Percentiles rank a stretch among this genome's conserved stretches.
Conservation (phyloP, 2,888 invertebrate species). For the Tetranychus truncatus region DNA sequence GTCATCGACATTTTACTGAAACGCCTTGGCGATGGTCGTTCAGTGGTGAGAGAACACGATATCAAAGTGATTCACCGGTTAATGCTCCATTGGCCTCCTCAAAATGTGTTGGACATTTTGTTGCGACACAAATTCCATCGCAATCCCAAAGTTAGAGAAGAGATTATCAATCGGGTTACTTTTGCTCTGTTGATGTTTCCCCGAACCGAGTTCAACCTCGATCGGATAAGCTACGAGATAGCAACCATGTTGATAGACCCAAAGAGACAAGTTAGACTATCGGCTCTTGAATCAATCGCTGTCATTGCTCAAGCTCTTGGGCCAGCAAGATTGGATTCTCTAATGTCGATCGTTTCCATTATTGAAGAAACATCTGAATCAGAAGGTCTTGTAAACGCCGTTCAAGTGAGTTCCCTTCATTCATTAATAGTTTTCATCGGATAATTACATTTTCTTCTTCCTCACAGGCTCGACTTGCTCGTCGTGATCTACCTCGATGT, state of each 20-base stretch:
- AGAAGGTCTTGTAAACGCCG: conserved; percentile 33
- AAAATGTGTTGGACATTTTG: conserved; percentile 39
- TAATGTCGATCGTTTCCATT: conserved; percentile 38
- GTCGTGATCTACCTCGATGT: conserved; percentile 52
- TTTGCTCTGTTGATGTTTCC: conserved; percentile 58
- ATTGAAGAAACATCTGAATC: conserved; percentile 34
- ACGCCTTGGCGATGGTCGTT: conserved; percentile 37
- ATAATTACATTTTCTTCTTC: conserved; percentile 40
- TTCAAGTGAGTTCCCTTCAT: not conserved
- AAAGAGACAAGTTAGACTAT: conserved; percentile 56
- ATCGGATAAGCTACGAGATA: conserved; percentile 34
- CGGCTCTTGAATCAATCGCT: conserved; percentile 56
- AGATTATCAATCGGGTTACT: conserved; percentile 54
- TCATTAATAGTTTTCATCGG: not conserved
- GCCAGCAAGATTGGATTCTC: conserved; percentile 39
- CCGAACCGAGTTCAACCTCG: conserved; percentile 47
- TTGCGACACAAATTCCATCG: conserved; percentile 36
- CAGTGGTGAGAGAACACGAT: conserved; percentile 37
- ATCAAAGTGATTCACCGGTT: conserved; percentile 37
- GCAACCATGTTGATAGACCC: conserved; percentile 40
- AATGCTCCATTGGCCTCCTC: conserved; percentile 39
- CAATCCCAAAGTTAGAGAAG: conserved; percentile 47
- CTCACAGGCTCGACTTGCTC: conserved; percentile 46
- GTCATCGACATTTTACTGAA: conserved; percentile 35
- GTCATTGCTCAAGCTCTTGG: conserved; percentile 54